phyloP scores from a whole-genome alignment of 1,140 invertebrate genomes.

The Capitella teleta region DNA sequence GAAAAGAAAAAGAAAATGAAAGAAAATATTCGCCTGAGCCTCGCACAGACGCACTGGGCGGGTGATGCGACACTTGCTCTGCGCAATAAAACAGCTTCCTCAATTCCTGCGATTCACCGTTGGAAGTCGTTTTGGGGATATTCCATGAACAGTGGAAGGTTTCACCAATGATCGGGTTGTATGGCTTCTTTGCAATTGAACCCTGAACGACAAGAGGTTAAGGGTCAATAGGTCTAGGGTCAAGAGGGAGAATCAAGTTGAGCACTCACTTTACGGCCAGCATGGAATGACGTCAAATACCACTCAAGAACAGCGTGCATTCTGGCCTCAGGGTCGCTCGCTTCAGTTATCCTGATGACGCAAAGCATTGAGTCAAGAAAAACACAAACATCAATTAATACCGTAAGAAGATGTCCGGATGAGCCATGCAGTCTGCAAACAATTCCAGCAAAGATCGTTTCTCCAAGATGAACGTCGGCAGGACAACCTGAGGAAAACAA shows the following conservation, averaged over 20 bases:
- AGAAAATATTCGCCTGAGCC: neutral
- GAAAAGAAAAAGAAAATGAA: slow-evolving; percentile 22
- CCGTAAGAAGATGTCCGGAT: slow-evolving; percentile 41
- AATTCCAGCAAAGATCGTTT: slow-evolving; percentile 47
- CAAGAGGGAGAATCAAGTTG: too few relatives aligned
- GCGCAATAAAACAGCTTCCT: slow-evolving; percentile 61
- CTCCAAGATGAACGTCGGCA: slow-evolving; percentile 50
- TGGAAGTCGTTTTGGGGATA: neutral
- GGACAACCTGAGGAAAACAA: slow-evolving; percentile 33
- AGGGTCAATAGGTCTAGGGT: too few relatives aligned
- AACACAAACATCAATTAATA: slow-evolving; percentile 13
- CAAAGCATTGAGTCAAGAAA: neutral
- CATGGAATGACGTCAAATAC: slow-evolving; percentile 55
- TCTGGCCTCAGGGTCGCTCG: slow-evolving; percentile 67
- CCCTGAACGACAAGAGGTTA: too few relatives aligned
- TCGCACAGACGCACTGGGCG: slow-evolving; percentile 61
- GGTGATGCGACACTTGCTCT: slow-evolving; percentile 98
- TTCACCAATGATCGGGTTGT: slow-evolving; percentile 51
- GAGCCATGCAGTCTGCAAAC: slow-evolving; percentile 51
- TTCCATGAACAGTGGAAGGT: slow-evolving; percentile 47
- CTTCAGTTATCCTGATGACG: slow-evolving; percentile 61
- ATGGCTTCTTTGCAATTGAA: slow-evolving; percentile 49
- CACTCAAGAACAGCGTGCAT: slow-evolving; percentile 75
- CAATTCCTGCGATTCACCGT: neutral
- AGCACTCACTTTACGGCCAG: slow-evolving; percentile 31